Evolutionary conservation across 2,113 vertebrate species (phyloP), one percentile per base, ranked within the genome.

Genomic region (Oncorhynchus masou): DNA sequence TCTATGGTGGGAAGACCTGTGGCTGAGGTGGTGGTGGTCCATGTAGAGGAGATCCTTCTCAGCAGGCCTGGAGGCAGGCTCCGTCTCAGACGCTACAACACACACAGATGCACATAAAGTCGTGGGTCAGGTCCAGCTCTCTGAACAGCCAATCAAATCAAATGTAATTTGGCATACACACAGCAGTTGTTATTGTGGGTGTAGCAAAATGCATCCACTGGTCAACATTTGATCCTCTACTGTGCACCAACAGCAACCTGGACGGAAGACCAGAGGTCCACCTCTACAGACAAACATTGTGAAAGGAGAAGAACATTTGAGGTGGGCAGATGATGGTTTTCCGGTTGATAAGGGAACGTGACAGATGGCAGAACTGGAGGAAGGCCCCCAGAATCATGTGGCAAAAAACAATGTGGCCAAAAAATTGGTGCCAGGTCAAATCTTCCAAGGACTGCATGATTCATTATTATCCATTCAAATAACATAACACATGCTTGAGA

Each of bases 1-100:
- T 99, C 98, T 68, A 99, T 88, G 3, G 97, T 98, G 68, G 98
- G 98, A 9, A 99, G 86, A 22, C 98, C 98, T 3, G 98, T 99
- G 83, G 98, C 98, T 0, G 98, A 99, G 9, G 98, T 99, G 82
- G 98, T 99, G 27, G 98, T 99, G 39, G 98, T 99, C 98, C 98
- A 99, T 0, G 97, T 97, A 15, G 98, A 99, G 0, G 97, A 99
- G 80, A 97, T 95, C 69, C 97, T 89, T 81, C 97, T 94, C 80
- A 98, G 79, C 71, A 98, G 91, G 45, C 95, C 96, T 0, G 96
- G 95, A n/a, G 96, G 97, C 76, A 99, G 92, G 91, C 94, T 98
- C 12, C 93, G 95, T 79, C 98, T 94, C 48, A 97, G 90, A 83
- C 97, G 97, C 96, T 99, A 86, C 62, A 73, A 60, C 4, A 62